Base-by-base conservation (phyloP, 2,888 invertebrate species). In the Lymantria dispar region DNA sequence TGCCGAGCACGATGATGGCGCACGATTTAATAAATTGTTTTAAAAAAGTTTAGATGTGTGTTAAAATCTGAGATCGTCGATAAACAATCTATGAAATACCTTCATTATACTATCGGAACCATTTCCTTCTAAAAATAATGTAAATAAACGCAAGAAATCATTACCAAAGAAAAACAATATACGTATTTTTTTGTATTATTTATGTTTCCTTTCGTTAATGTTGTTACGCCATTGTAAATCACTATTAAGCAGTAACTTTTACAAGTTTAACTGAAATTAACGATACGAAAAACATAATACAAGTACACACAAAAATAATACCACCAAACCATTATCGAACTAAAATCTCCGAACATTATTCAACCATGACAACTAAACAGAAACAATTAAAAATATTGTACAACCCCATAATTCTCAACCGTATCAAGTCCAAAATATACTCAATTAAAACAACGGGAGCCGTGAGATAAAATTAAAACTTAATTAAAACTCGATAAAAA, bases 401-500 rank as follows among this genome's bases (percentile, higher is more conserved):
- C 63, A 52, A 56, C 60, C 60, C 79, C 62, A 78, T 82, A 74
- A 74, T 70, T 83, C 77, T 71, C 64, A 60, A 69, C 64, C 72
- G 76, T 78, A 79, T 67, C 72, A 64, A 64, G 66, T 65, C 72
- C 65, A 72, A 78, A 76, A 68, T 62, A 67, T 74, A 67, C 73
- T 76, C 76, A 82, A 81, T 80, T 80, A 77, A 67, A 78, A 78
- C 76, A 81, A 83, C 84, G 62, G 87, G 76, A 83, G 84, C 82
- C 72, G 70, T 59, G 68, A 84, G 88, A 88, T 87, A 87, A 86
- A 85, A 87, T 88, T 88, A 87, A 87, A 87, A 83, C 83, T 88
- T 88, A 88, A 88, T 89, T 87, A 89, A 89, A 88, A 80, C 77
- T 81, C 83, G 59, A 65, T 59, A 58, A 22, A 22, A 47, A 68